Conservation (phyloP, 2,113 vertebrate species). For the Poecile atricapillus region DNA sequence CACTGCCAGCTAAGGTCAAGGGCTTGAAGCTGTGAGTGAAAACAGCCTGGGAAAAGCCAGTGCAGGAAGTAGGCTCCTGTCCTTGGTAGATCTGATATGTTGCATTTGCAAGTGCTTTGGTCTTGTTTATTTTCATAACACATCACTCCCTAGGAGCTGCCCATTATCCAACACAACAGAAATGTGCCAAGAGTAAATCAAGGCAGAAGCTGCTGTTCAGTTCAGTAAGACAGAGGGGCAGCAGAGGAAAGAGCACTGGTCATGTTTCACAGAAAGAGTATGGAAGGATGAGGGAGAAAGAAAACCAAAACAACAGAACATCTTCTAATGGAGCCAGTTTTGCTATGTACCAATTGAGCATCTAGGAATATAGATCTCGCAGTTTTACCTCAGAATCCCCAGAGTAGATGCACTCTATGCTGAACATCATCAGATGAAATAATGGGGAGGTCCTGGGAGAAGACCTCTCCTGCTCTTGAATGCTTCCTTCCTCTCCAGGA, state of each 20-base stretch:
- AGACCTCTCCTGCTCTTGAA: background rate
- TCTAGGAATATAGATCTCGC: fast-evolving
- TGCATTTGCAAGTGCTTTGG: background rate
- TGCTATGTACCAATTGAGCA: background rate
- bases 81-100: background rate
- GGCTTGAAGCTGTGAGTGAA: background rate
- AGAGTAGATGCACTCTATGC: background rate
- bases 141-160: background rate
- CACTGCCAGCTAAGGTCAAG: background rate
- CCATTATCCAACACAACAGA: background rate
- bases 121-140: background rate
- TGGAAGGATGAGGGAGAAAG: background rate
- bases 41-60: background rate
- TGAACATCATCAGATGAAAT: background rate
- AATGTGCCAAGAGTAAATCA: background rate
- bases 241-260: background rate
- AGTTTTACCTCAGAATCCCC: background rate
- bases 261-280: background rate
- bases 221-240: background rate
- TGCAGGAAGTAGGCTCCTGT: background rate
- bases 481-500: background rate
- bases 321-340: background rate
- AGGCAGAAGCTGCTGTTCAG: background rate
- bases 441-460: background rate
- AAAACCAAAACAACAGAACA: background rate